These are phyloP conservation scores for Dissostichus mawsoni DNA, from an alignment of 2,113 vertebrate species.

Conservation along the genomic window DNA sequence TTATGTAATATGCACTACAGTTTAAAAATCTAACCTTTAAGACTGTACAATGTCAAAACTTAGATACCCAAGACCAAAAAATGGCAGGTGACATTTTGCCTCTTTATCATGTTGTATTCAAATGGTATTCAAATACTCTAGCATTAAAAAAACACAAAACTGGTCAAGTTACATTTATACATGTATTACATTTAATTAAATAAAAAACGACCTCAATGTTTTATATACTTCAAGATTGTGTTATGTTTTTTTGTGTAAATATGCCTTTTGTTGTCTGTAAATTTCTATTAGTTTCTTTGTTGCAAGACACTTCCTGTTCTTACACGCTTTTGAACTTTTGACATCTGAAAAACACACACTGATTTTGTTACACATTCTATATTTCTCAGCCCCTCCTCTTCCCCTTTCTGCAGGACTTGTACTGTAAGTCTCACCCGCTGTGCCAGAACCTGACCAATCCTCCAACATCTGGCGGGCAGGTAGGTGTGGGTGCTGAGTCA, in stretches of 20 bases:
- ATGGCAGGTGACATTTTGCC: background rate
- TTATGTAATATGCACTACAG: background rate
- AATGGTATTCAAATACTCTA: background rate
- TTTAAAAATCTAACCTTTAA: background rate
- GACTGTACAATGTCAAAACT: background rate
- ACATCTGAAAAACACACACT: background rate
- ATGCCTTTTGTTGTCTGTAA: background rate
- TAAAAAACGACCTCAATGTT: no score
- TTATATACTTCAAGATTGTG: background rate
- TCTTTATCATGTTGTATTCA: background rate
- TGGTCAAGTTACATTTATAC: no score
- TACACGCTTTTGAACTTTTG: background rate
- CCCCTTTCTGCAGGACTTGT: constrained; percentile 26
- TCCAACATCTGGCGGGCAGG: constrained; percentile 4
- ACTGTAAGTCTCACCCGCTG: background rate
- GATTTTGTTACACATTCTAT: background rate
- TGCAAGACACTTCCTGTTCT: constrained; percentile 1
- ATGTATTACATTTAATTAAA: no score
- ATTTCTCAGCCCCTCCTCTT: background rate
- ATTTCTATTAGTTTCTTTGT: background rate
- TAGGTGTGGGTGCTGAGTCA: constrained; percentile 1
- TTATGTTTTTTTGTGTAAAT: background rate
- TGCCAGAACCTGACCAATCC: constrained; percentile 41
- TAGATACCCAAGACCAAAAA: background rate
- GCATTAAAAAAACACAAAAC: no score